phyloP scores from a whole-genome alignment of 2,113 vertebrate genomes.

The Castor canadensis region DNA sequence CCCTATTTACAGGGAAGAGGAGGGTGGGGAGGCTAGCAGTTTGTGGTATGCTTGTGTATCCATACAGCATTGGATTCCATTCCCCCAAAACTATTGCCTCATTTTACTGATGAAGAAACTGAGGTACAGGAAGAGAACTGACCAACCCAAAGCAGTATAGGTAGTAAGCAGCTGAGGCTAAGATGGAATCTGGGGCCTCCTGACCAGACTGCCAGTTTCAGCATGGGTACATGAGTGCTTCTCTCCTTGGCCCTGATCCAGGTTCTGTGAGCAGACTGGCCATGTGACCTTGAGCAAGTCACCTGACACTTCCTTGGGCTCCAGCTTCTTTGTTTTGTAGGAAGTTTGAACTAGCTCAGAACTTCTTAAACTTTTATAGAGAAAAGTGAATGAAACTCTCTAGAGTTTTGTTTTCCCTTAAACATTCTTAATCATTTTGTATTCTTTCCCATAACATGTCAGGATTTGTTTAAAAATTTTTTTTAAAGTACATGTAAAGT shows the following conservation, averaged over 20 bases:
- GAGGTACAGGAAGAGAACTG: neutral
- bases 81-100: neutral
- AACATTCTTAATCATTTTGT: neutral
- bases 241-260: neutral
- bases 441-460: neutral
- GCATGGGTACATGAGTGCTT: neutral
- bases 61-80: no score
- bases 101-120: constrained; percentile 1
- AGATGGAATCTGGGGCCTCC: neutral
- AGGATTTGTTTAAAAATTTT: neutral
- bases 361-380: neutral
- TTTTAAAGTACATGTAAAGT: no score
- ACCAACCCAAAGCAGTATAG: neutral
- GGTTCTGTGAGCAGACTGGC: accelerated
- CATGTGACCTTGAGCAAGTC: neutral
- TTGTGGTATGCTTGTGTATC: neutral
- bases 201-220: neutral
- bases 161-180: neutral
- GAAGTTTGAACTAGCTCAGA: neutral
- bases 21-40: neutral
- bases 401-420: neutral
- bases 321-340: neutral
- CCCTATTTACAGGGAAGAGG: no score
- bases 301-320: neutral
- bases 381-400: neutral